Evolutionary conservation across 1,140 invertebrate genomes (phyloP).

Genomic region (Diorhabda elongata): DNA sequence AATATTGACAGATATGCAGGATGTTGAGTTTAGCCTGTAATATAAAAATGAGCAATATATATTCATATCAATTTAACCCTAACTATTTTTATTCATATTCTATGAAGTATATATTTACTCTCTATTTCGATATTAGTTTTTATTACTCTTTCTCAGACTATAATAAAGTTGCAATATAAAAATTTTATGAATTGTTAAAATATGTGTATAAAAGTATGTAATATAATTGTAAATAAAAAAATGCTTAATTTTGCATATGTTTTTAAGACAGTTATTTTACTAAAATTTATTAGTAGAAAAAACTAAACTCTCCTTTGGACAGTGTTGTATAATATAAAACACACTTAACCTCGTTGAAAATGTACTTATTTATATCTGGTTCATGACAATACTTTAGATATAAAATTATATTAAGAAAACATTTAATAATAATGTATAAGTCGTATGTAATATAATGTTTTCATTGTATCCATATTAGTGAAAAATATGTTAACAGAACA

Average conservation of each 20-base stretch:
- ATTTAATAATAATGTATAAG: conserved; percentile 39
- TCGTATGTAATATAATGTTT: conserved; percentile 18
- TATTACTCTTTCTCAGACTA: conserved; percentile 1
- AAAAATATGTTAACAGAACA: neutral
- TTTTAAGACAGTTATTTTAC: conserved; percentile 6
- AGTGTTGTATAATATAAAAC: conserved; percentile 24
- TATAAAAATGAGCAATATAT: conserved; percentile 8
- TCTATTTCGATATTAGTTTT: neutral
- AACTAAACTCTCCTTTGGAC: neutral
- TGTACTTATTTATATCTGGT: conserved; percentile 40
- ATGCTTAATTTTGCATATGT: conserved; percentile 16
- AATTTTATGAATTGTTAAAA: conserved; percentile 17
- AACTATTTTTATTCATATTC: conserved; percentile 5
- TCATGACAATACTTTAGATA: conserved; percentile 48
- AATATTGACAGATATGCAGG: too few species aligned
- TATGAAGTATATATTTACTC: neutral
- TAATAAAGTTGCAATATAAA: conserved; percentile 9
- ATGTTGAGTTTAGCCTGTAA: too few species aligned
- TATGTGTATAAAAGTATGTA: conserved; percentile 13
- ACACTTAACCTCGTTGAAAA: conserved; percentile 24
- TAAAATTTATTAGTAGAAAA: neutral
- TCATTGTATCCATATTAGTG: conserved; percentile 14
- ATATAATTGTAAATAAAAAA: conserved; percentile 14
- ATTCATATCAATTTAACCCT: conserved; percentile 8
- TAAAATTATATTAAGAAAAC: conserved; percentile 41